Evolutionary conservation across 2,888 invertebrate genomes (phyloP).

Genomic region (Netelia inedita): DNA sequence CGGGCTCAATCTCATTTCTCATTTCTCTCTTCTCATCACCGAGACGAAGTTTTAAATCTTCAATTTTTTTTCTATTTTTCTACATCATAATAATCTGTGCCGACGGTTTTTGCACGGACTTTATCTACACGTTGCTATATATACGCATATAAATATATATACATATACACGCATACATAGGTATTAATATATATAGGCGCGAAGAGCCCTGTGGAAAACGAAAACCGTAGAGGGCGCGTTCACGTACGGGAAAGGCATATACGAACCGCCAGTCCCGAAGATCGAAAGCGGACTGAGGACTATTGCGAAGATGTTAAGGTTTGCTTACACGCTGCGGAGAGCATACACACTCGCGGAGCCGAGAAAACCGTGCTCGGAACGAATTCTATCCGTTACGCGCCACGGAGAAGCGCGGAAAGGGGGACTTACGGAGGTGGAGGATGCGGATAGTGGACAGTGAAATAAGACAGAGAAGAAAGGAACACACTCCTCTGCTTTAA

Average conservation of each 20-base stretch:
- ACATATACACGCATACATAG: background rate
- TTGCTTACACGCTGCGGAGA: background rate
- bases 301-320: conserved; percentile 11
- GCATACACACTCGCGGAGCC: conserved; percentile 23
- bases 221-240: background rate
- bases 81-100: background rate
- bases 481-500: background rate
- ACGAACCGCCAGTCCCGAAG: conserved; percentile 51
- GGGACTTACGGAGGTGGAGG: conserved; percentile 47
- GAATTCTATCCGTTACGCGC: conserved; percentile 79
- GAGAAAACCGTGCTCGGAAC: conserved; percentile 70
- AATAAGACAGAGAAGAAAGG: conserved; percentile 35
- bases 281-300: conserved; percentile 68
- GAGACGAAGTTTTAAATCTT: background rate
- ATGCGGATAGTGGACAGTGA: conserved; percentile 30
- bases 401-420: conserved; percentile 64
- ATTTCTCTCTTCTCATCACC: conserved; percentile 11
- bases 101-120: background rate
- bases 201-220: conserved; percentile 1
- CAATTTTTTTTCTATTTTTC: conserved; percentile 25
- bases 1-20: conserved; percentile 81
- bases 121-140: background rate
- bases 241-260: background rate
- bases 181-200: conserved; percentile 22
- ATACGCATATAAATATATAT: background rate